Evolutionary conservation across 1,140 invertebrate genomes (phyloP).

Genomic region (Yoshiicerus persimilis): DNA sequence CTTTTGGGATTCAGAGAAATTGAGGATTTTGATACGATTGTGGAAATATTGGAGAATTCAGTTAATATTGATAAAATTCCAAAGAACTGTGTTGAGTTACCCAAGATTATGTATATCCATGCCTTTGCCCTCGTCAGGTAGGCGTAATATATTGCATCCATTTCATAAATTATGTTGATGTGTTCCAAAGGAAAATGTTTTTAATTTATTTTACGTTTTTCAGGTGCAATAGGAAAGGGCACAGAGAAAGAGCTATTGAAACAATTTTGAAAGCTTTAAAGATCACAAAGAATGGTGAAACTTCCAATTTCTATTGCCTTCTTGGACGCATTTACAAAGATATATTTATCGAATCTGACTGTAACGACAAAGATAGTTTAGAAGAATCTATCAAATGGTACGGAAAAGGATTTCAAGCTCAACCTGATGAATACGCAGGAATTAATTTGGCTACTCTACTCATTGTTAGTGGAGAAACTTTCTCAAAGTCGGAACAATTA

Average conservation of each 20-base stretch:
- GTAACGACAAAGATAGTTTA: constrained; percentile 83
- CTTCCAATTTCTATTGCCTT: constrained; percentile 93
- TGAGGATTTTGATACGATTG: constrained; percentile 98
- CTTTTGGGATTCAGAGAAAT: constrained; percentile 88
- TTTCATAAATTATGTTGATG: too few species aligned
- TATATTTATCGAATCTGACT: constrained; percentile 94
- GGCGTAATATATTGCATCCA: too few species aligned
- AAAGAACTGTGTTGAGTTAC: constrained; percentile 85
- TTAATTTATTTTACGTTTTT: constrained; percentile 23
- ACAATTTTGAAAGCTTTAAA: constrained; percentile 88
- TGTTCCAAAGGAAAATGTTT: too few species aligned
- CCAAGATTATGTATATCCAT: constrained; percentile 88
- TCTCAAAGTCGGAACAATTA: constrained; percentile 85
- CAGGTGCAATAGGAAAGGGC: constrained; percentile 87
- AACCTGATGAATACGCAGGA: constrained; percentile 99
- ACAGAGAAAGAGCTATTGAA: constrained; percentile 87
- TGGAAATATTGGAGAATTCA: constrained; percentile 90
- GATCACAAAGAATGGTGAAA: constrained; percentile 81
- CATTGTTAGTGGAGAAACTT: constrained; percentile 96
- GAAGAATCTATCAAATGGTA: constrained; percentile 97
- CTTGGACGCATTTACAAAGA: constrained; percentile 99
- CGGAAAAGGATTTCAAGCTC: constrained; percentile 93
- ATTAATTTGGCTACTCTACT: constrained; percentile 97
- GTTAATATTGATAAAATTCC: constrained; percentile 83
- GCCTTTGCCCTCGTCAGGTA: constrained; percentile 95